These are phyloP conservation scores for Syngnathus floridae DNA, from an alignment of 2,113 vertebrate species.

Conservation along the genomic window DNA sequence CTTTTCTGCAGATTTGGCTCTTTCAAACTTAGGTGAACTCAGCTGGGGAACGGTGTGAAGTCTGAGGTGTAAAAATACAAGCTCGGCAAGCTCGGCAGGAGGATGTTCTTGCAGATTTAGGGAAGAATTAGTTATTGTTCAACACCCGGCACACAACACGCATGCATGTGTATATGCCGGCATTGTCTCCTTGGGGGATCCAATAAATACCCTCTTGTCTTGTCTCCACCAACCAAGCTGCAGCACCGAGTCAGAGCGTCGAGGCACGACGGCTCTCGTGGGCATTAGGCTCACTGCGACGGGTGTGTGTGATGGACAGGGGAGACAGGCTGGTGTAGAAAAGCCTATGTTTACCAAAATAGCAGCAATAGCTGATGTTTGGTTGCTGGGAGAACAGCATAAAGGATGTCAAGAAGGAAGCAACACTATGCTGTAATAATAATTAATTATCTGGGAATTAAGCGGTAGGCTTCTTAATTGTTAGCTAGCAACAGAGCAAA, in stretches of 20 bases:
- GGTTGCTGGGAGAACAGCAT: not conserved
- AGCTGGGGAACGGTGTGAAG: not conserved
- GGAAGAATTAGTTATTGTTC: not conserved
- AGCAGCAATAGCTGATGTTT: not conserved
- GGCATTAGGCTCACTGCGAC: slow-evolving; percentile 4
- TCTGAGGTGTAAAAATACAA: not conserved
- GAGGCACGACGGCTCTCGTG: slow-evolving; percentile 2
- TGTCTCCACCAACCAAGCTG: not conserved
- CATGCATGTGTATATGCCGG: not conserved
- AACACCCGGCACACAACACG: not conserved
- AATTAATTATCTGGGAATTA: not conserved
- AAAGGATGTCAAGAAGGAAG: not conserved
- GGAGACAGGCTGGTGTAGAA: slow-evolving; percentile 2
- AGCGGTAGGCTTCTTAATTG: not conserved
- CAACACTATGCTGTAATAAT: not conserved
- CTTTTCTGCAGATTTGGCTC: not conserved
- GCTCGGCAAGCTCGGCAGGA: not conserved
- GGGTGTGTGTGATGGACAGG: not conserved
- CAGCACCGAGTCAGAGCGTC: not conserved
- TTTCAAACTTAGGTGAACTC: not conserved
- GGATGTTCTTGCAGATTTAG: not conserved
- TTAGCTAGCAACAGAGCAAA: not conserved
- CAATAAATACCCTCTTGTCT: not conserved
- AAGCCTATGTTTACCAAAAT: slow-evolving; percentile 4
- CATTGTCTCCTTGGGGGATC: not conserved